These are phyloP conservation scores for Standfussiana lucernea DNA, from an alignment of 2,888 invertebrate species.

Conservation along the genomic window DNA sequence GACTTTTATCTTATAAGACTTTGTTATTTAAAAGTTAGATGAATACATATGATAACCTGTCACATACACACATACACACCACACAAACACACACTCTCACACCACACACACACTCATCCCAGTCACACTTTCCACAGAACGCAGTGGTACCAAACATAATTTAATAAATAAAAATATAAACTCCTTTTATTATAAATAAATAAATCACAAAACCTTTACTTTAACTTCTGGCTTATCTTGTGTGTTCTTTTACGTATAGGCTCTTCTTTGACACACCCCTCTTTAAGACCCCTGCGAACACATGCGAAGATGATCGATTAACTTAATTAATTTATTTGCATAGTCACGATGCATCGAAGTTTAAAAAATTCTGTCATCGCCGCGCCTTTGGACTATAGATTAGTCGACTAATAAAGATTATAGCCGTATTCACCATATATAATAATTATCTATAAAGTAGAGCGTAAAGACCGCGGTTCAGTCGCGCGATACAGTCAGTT, in stretches of 20 bases:
- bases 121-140: too few species aligned
- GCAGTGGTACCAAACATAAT: too few species aligned
- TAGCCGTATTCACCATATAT: slow-evolving; percentile 40
- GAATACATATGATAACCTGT: not conserved
- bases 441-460: slow-evolving; percentile 59
- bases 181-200: too few species aligned
- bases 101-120: too few species aligned
- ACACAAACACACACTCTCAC: too few species aligned
- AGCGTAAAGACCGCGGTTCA: slow-evolving; percentile 47
- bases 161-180: too few species aligned
- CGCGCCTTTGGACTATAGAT: slow-evolving; percentile 27
- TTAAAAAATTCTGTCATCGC: not conserved
- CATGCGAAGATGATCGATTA: slow-evolving; percentile 2
- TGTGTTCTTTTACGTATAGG: not conserved
- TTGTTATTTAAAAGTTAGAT: not conserved
- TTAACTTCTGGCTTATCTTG: too few species aligned
- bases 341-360: slow-evolving; percentile 32
- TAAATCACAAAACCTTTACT: too few species aligned
- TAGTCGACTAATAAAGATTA: slow-evolving; percentile 55
- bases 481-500: slow-evolving; percentile 54
- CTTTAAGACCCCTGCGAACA: not conserved
- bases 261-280: not conserved
- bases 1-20: not conserved
- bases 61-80: too few species aligned
- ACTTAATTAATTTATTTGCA: not conserved